Evolutionary conservation across 2,797 vertebrate genomes (phyloP).

Genomic region (Chloroceryle amazona): DNA sequence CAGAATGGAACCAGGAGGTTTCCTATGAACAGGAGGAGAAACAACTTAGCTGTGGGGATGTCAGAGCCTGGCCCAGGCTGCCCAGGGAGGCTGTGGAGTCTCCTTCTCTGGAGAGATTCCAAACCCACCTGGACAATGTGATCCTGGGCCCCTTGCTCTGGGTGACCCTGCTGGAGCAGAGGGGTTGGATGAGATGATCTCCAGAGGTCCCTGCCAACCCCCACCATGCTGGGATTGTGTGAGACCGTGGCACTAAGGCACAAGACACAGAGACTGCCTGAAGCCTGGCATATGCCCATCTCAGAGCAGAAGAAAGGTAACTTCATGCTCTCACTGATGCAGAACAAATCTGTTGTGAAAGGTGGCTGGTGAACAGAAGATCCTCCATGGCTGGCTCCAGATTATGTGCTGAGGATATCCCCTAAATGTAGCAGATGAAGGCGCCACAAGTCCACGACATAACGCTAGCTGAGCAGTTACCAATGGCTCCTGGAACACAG

Average conservation of each 20-base stretch:
- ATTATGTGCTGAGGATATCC: accelerated
- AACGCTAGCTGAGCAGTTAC: not conserved
- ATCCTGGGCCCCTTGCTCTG: not conserved
- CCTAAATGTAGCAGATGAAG: not conserved
- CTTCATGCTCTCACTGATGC: not conserved
- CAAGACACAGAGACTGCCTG: accelerated
- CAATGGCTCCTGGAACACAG: not conserved
- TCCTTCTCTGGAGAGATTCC: too few species aligned
- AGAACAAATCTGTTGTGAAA: not conserved
- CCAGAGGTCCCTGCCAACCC: not conserved
- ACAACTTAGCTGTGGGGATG: too few species aligned
- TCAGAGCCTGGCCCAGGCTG: too few species aligned
- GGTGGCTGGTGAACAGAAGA: not conserved
- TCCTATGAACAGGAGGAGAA: too few species aligned
- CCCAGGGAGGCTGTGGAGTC: too few species aligned
- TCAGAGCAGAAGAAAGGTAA: not conserved
- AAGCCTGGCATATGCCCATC: not conserved
- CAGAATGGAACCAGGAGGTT: too few species aligned
- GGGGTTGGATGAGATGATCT: not conserved
- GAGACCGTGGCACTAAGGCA: not conserved
- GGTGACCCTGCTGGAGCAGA: not conserved
- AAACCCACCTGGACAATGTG: too few species aligned
- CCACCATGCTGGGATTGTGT: not conserved
- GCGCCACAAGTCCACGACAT: not conserved
- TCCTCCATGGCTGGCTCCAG: not conserved